These are phyloP conservation scores for Pachyramphus minor DNA, from an alignment of 2,113 vertebrate genomes.

Conservation along the genomic window DNA sequence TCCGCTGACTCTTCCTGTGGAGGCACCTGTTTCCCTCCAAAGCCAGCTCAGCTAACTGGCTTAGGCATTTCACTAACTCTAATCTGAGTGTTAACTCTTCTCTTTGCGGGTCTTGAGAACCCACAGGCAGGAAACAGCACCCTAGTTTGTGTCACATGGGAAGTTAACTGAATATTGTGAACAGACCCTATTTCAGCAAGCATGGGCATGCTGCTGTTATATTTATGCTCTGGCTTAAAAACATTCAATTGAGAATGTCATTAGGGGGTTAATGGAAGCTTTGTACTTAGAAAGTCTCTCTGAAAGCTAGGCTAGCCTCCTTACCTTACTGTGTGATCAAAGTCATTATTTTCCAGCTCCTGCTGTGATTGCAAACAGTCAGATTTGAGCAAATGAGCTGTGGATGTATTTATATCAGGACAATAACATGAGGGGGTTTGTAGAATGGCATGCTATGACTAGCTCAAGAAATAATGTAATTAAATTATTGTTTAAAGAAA, in stretches of 20 bases:
- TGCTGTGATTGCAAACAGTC: slow-evolving; percentile 45
- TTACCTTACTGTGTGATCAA: slow-evolving; percentile 8
- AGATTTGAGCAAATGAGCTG: slow-evolving; percentile 36
- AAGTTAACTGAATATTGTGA: background rate
- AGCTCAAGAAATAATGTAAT: slow-evolving; percentile 38
- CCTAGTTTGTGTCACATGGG: background rate
- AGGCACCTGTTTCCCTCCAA: slow-evolving; percentile 43
- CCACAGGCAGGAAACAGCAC: background rate
- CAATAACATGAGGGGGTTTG: background rate
- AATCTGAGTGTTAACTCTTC: background rate
- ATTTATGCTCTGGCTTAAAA: background rate
- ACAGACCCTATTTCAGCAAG: background rate
- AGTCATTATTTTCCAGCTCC: slow-evolving; percentile 40
- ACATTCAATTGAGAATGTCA: background rate
- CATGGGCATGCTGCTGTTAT: background rate
- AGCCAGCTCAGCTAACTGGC: background rate
- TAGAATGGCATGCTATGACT: background rate
- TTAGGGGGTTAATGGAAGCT: slow-evolving; percentile 37
- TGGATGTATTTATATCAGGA: slow-evolving; percentile 42
- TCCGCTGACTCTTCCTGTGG: slow-evolving; percentile 52
- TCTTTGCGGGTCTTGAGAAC: background rate
- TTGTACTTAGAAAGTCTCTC: background rate
- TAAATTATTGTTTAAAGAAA: slow-evolving; percentile 45
- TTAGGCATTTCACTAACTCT: background rate
- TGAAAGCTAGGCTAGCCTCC: background rate